Evolutionary conservation across 2,113 vertebrate genomes (phyloP), one percentile per base, ranked within the genome.

Genomic region (Seriola dumerili): DNA sequence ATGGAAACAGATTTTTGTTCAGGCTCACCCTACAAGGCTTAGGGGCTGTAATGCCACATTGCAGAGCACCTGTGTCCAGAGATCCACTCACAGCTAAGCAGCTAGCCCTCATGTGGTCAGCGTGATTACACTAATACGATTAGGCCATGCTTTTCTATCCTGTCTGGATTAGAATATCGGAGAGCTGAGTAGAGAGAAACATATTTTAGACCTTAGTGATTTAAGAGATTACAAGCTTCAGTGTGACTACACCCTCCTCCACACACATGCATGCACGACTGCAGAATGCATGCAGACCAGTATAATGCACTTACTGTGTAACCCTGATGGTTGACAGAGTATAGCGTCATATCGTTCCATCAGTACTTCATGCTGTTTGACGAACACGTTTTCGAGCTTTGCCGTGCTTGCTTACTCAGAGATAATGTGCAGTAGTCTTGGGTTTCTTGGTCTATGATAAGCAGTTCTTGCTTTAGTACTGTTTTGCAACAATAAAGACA

Each of bases 51-150:
- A 89, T 87, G 63, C 67, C 66, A 64, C 83, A 62, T 76, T 69
- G 65, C 88, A 65, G 44, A 88, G 76, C 44, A 85, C 88, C 88
- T 84, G 71, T 17, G 55, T 61, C 54, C 59, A 84, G 77, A 88
- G 87, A 92, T 90, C 91, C 88, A 89, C 85, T 92, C 84, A 88
- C 67, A 91, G 72, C 88, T 81, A 78, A 76, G 88, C 88, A 77
- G 80, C 86, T 44, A 62, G 80, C 78, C 85, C 85, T 76, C 82
- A 70, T 83, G 89, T 85, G 87, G 85, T 86, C 89, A 85, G 85
- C 73, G 11, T 85, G 89, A 94, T 94, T 91, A 89, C 84, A 64
- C 78, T 92, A 91, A 93, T 92, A 81, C 76, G 81, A 92, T 93
- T 92, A 89, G 80, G 76, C 54, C 40, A 65, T 42, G 80, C 52